phyloP scores from a whole-genome alignment of 2,888 invertebrate genomes.

The Agapostemon virescens region DNA sequence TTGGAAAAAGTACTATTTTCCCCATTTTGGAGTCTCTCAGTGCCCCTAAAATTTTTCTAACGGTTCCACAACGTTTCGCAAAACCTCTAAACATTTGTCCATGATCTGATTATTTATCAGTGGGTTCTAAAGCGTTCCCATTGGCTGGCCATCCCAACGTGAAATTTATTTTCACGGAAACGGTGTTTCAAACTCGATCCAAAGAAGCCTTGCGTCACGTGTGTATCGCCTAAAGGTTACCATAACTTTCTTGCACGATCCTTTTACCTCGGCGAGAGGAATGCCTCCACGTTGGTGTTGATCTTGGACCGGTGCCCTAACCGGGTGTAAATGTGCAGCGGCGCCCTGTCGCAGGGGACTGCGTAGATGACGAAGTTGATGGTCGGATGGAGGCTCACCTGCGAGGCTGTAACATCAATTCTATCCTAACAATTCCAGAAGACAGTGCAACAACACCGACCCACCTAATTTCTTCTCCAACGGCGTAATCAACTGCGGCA shows the following conservation, averaged over 20 bases:
- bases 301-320: constrained; percentile 72
- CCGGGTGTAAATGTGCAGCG: constrained; percentile 86
- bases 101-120: no score
- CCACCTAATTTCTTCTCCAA: constrained; percentile 90
- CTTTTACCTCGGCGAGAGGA: constrained; percentile 85
- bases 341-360: constrained; percentile 87
- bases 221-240: background rate
- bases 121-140: no score
- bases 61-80: no score
- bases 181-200: no score
- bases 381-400: constrained; percentile 90
- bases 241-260: background rate
- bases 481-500: constrained; percentile 92
- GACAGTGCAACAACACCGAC: background rate
- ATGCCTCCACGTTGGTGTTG: constrained; percentile 84
- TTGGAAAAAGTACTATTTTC: background rate
- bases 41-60: no score
- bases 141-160: no score
- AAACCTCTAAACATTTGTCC: no score
- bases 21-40: no score
- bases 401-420: constrained; percentile 83
- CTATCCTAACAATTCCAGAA: background rate
- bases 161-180: no score
- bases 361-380: constrained; percentile 93
- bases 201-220: no score